Base-by-base conservation (phyloP, 2,888 invertebrate species). In the Diaphora mendica region DNA sequence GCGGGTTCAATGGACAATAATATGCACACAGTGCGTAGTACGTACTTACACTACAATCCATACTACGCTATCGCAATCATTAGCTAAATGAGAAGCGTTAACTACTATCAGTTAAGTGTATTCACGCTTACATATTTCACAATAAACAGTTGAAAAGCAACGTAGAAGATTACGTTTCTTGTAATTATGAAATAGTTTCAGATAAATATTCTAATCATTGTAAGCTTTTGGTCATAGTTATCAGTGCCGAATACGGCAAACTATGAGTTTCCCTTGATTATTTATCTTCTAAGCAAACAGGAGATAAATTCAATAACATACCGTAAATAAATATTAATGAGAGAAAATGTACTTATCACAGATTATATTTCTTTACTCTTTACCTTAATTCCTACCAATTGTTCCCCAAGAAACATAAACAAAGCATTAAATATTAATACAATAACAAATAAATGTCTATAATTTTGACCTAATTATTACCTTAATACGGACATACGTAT, bases 1-100 rank as follows among this genome's bases (percentile, higher is more conserved):
- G 73, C 64, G 86, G 81, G 89, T 89, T 90, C 89, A 90, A 88
- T 81, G 88, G 78, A 86, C 89, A 88, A 79, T 88, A 84, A 85
- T 69, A 59, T 39, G 69, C 69, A 26, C 59, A 55, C 85, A 80
- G 79, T 78, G 80, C 77, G 80, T 80, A 81, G 76, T 78, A 76
- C 79, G 51, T 71, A 64, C 33, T 64, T 42, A 15, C 30, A 76
- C 69, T 75, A 62, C 62, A 70, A 44, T 30, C 44, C 20, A 35
- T 70, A 62, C 80, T 78, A 79, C 74, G 79, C 74, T 76, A 74
- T 70, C 70, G 71, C 68, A 82, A 78, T 80, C 85, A 84, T 85
- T 85, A 85, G 70, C 66, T 75, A 80, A 81, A 83, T 79, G 78
- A 75, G 73, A 76, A 71, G 71, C 77, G 75, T 76, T 82, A 77